Evolutionary conservation across 2,797 vertebrate genomes (phyloP).

Genomic region (Diplodus sargus): DNA sequence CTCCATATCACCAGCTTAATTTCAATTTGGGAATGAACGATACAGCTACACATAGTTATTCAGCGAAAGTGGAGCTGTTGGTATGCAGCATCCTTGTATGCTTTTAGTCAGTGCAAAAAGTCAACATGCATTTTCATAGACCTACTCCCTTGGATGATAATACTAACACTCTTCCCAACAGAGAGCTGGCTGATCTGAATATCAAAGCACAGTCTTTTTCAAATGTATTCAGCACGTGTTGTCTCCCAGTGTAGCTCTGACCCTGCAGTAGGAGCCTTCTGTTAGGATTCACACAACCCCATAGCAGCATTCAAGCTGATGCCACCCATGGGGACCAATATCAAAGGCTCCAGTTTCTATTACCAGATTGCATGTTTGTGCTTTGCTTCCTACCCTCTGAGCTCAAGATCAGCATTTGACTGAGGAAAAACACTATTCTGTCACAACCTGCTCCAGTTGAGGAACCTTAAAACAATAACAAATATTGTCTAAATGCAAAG

Average conservation of each 20-base stretch:
- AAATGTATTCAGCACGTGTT: constrained; percentile 77
- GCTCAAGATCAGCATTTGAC: constrained; percentile 48
- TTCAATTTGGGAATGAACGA: constrained; percentile 17
- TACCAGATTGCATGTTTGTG: constrained; percentile 65
- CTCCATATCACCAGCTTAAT: constrained; percentile 5
- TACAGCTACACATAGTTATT: constrained; percentile 27
- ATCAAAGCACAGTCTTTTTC: constrained; percentile 74
- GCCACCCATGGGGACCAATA: constrained; percentile 71
- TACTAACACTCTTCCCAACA: constrained; percentile 48
- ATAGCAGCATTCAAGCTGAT: constrained; percentile 64
- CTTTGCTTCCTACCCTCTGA: constrained; percentile 49
- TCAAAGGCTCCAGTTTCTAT: constrained; percentile 77
- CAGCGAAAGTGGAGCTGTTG: constrained; percentile 32
- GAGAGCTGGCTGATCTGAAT: constrained; percentile 72
- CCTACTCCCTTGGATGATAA: constrained; percentile 51
- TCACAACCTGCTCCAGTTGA: constrained; percentile 33
- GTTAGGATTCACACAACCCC: constrained; percentile 69
- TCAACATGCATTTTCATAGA: constrained; percentile 63
- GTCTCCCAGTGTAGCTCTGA: constrained; percentile 72
- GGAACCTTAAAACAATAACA: constrained; percentile 55
- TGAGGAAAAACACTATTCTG: constrained; percentile 48
- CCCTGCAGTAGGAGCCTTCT: constrained; percentile 71
- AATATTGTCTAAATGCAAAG: constrained; percentile 53
- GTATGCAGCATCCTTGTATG: constrained; percentile 34
- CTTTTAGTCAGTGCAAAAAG: constrained; percentile 55